Evolutionary conservation across 64 coral and sea anemone species (phyloP).

Genomic region (Actinia equina): DNA sequence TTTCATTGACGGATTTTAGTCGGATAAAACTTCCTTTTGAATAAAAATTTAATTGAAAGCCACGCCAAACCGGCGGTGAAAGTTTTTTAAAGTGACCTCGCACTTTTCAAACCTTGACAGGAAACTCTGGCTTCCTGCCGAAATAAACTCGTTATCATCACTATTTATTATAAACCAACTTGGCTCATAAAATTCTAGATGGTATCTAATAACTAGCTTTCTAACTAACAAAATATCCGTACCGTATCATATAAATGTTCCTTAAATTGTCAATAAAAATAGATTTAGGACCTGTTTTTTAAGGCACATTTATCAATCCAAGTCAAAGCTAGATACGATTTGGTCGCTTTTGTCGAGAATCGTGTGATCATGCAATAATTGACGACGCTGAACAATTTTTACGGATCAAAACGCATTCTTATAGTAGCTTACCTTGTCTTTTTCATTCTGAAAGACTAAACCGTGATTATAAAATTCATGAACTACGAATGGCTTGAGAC

Average conservation of each 20-base stretch:
- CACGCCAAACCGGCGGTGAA: neutral
- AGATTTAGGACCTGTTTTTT: too few species aligned
- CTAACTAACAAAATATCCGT: too few species aligned
- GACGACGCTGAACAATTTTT: neutral
- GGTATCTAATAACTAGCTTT: neutral
- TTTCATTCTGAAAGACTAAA: neutral
- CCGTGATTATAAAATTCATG: neutral
- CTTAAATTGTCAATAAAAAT: too few species aligned
- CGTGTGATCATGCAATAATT: too few species aligned
- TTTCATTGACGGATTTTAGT: neutral
- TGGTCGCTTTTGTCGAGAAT: too few species aligned
- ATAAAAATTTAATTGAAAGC: neutral
- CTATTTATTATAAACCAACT: neutral
- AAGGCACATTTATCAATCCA: too few species aligned
- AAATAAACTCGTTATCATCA: neutral
- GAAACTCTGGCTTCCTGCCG: neutral
- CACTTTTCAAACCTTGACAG: neutral
- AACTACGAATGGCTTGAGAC: neutral
- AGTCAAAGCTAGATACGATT: too few species aligned
- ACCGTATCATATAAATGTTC: too few species aligned
- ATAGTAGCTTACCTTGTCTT: neutral
- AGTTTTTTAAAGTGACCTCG: neutral
- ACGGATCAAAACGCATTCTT: neutral
- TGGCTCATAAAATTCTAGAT: neutral
- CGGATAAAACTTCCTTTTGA: neutral